Conservation (phyloP, 2,113 vertebrate genomes). For the Tinamus guttatus region DNA sequence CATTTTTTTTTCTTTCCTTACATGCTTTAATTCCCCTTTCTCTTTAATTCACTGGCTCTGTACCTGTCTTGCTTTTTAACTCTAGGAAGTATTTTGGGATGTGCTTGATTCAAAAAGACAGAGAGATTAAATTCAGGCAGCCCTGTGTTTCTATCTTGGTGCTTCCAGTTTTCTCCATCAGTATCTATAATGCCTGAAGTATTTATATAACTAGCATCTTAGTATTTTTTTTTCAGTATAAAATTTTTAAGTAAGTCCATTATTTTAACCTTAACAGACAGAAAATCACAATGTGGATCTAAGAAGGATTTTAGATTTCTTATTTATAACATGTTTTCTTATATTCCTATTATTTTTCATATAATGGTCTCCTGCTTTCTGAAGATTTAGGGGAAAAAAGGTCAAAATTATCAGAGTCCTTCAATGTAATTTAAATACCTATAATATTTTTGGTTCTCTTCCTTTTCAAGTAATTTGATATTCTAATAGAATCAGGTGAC, state of each 20-base stretch:
- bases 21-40: neutral
- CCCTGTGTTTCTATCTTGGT: neutral
- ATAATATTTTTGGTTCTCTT: neutral
- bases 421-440: neutral
- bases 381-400: neutral
- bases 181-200: neutral
- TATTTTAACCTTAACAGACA: neutral
- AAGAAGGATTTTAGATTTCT: neutral
- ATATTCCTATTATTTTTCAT: neutral
- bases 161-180: neutral
- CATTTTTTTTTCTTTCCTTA: neutral
- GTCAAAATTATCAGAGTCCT: neutral
- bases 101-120: slow-evolving; percentile 19
- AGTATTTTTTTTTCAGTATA: neutral
- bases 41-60: neutral
- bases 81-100: slow-evolving; percentile 2
- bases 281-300: neutral
- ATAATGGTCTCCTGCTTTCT: neutral
- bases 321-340: neutral
- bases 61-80: neutral
- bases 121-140: slow-evolving; percentile 25
- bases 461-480: neutral
- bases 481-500: neutral
- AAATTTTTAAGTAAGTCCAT: neutral
- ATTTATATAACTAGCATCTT: neutral